Percentiles rank a stretch among this genome's conserved stretches.
These are phyloP conservation scores for Sphyrna mokarran DNA, from an alignment of 2,113 vertebrate genomes.

Conservation along the genomic window DNA sequence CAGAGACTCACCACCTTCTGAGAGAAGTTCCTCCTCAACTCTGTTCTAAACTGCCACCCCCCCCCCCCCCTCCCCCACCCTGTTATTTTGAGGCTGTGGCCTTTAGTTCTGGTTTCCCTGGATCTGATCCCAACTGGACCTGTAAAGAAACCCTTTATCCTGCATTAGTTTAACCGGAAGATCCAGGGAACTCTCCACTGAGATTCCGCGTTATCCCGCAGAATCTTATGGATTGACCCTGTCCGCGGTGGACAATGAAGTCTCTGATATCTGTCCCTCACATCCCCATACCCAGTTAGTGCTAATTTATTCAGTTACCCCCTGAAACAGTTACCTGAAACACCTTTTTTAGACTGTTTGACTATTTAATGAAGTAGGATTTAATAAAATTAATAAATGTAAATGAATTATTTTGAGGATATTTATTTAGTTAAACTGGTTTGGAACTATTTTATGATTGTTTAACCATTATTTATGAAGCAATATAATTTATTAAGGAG, in stretches of 20 bases:
- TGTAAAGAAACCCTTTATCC: neutral
- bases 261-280: neutral
- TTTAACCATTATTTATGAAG: neutral
- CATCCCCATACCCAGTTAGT: neutral
- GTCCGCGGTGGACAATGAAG: too few species aligned
- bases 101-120: neutral
- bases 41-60: too few species aligned
- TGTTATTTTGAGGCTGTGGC: too few species aligned
- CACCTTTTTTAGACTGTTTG: neutral
- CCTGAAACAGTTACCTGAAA: neutral
- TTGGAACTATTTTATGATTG: neutral
- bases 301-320: neutral
- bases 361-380: neutral
- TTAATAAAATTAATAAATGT: neutral
- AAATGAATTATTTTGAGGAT: neutral
- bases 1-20: too few species aligned
- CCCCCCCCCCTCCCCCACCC: too few species aligned
- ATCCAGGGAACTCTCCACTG: neutral
- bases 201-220: neutral
- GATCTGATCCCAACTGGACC: neutral
- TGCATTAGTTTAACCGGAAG: neutral
- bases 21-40: too few species aligned
- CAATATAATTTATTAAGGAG: neutral
- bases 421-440: neutral
- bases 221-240: neutral